These are phyloP conservation scores for Chromoteleia sp. DNA, from an alignment of 2,888 invertebrate genomes.

Conservation along the genomic window DNA sequence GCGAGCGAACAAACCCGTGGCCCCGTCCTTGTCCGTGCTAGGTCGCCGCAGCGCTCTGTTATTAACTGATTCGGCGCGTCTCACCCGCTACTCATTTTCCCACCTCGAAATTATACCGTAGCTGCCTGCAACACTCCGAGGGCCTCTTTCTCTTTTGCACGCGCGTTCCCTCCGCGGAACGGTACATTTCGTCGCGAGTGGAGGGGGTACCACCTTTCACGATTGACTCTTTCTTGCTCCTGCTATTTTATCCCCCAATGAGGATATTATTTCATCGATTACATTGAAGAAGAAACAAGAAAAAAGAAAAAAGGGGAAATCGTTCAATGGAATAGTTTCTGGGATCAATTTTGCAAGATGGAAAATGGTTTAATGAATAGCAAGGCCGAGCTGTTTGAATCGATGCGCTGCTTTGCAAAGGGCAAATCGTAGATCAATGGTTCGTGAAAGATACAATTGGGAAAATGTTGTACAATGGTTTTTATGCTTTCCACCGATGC, in stretches of 20 bases:
- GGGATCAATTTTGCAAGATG: conserved; percentile 12
- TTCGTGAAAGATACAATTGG: background rate
- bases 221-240: conserved; percentile 52
- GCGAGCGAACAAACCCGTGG: conserved; percentile 41
- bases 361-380: conserved; percentile 48
- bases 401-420: conserved; percentile 21
- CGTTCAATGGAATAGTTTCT: conserved; percentile 39
- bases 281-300: conserved; percentile 8
- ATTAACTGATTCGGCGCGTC: conserved; percentile 72
- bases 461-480: no score
- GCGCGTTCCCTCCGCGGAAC: conserved; percentile 34
- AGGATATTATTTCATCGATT: conserved; percentile 53
- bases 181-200: conserved; percentile 43
- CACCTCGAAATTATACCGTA: conserved; percentile 71
- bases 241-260: conserved; percentile 22
- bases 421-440: conserved; percentile 19
- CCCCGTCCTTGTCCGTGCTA: conserved; percentile 65
- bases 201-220: background rate
- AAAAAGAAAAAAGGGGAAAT: conserved; percentile 18
- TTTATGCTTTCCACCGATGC: no score
- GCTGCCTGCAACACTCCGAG: conserved; percentile 63
- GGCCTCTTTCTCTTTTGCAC: conserved; percentile 43
- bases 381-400: conserved; percentile 11
- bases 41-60: conserved; percentile 71
- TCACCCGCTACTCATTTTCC: conserved; percentile 72